phyloP scores from a whole-genome alignment of 2,113 vertebrate species.

The Amphilophus citrinellus region DNA sequence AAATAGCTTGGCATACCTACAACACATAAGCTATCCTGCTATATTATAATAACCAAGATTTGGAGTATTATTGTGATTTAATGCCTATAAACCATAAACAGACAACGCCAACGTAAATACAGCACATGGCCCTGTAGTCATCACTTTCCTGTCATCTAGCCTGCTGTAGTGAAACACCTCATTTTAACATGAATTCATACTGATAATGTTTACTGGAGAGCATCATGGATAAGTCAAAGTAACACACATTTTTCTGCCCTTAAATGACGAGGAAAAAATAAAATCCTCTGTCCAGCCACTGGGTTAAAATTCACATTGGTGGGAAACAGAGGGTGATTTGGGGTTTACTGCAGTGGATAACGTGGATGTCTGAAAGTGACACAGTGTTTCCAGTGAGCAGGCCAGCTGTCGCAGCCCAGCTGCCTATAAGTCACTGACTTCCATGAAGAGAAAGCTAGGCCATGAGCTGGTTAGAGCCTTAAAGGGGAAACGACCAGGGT shows the following conservation, averaged over 20 bases:
- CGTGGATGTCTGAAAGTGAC: slow-evolving; percentile 51
- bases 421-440: slow-evolving; percentile 34
- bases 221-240: slow-evolving; percentile 14
- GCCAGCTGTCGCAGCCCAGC: slow-evolving; percentile 55
- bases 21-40: neutral
- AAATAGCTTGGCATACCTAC: neutral
- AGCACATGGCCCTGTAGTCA: neutral
- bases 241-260: slow-evolving; percentile 10
- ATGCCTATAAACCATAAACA: slow-evolving; percentile 6
- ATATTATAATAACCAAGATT: neutral
- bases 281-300: neutral
- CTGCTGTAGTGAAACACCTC: slow-evolving; percentile 18
- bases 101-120: neutral
- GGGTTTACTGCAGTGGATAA: slow-evolving; percentile 28
- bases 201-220: neutral
- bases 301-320: slow-evolving; percentile 16
- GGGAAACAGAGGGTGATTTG: neutral
- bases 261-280: slow-evolving; percentile 39
- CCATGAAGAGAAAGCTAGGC: neutral
- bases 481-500: neutral
- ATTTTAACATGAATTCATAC: slow-evolving; percentile 1
- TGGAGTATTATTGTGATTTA: neutral
- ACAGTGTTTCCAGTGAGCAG: slow-evolving; percentile 65
- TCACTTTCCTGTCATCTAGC: neutral
- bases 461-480: neutral